A percentile compares a stretch with the other conserved stretches of the same genome.
Conservation (phyloP, 2,797 vertebrate genomes). For the Cyclopterus lumpus region DNA sequence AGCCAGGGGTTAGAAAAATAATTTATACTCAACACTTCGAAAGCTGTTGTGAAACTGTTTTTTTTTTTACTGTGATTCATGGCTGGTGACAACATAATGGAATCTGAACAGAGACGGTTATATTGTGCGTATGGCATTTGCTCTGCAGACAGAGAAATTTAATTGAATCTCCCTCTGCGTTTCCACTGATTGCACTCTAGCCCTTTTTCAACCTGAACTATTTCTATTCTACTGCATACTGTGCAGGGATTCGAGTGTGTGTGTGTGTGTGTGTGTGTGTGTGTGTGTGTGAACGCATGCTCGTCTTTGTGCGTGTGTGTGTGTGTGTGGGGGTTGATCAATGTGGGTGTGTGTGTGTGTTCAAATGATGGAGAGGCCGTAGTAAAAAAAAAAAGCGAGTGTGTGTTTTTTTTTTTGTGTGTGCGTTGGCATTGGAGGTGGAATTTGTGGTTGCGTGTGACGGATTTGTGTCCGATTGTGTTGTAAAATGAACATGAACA, state of each 20-base stretch:
- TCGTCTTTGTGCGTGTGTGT: constrained; percentile 4
- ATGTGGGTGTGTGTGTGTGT: constrained; percentile 48
- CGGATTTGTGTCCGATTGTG: constrained; percentile 74
- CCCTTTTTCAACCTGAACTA: constrained; percentile 68
- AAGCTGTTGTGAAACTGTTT: constrained; percentile 65
- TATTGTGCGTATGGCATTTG: constrained; percentile 69
- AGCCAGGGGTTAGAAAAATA: constrained; percentile 69
- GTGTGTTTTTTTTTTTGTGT: constrained; percentile 41
- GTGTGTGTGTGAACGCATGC: constrained; percentile 6
- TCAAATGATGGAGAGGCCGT: constrained; percentile 34
- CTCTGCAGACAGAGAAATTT: constrained; percentile 70
- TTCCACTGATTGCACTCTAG: constrained; percentile 73
- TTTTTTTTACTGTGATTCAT: constrained; percentile 77
- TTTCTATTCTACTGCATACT: constrained; percentile 59
- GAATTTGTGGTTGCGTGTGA: constrained; percentile 54
- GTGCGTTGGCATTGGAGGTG: constrained; percentile 49
- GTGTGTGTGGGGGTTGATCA: constrained; percentile 35
- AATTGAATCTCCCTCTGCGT: constrained; percentile 76
- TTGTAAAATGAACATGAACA: constrained; percentile 63
- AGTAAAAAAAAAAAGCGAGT: constrained; percentile 29
- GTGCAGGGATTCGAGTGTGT: constrained; percentile 22
- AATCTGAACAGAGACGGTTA: constrained; percentile 66
- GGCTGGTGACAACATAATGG: constrained; percentile 75
- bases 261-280: constrained; percentile 14
- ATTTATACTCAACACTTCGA: constrained; percentile 70